Conservation (phyloP, 2,113 vertebrate species). For the Fregata magnificens region DNA sequence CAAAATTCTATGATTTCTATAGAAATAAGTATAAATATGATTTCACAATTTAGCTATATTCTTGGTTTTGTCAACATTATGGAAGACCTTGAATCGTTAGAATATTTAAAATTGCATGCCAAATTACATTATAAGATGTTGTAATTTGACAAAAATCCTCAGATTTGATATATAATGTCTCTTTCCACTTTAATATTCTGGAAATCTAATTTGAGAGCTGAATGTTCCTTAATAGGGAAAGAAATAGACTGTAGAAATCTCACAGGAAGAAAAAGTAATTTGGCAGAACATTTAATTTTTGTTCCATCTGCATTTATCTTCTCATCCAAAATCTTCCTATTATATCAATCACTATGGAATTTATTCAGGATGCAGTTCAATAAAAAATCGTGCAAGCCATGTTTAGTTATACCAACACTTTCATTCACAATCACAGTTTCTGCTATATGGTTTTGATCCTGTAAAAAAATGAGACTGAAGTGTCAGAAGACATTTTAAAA, state of each 20-base stretch:
- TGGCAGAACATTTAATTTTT: background rate
- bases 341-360: background rate
- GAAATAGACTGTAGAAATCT: background rate
- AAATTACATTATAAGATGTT: background rate
- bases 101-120: background rate
- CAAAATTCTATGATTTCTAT: background rate
- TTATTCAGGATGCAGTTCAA: background rate
- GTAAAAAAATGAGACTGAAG: background rate
- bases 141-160: background rate
- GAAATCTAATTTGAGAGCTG: background rate
- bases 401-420: background rate
- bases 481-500: background rate
- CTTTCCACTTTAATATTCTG: background rate
- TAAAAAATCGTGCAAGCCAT: background rate
- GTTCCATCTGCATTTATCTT: background rate
- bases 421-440: background rate
- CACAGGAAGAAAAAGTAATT: background rate
- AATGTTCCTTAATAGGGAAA: background rate
- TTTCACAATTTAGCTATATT: background rate
- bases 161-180: background rate
- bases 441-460: background rate
- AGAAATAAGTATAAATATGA: background rate
- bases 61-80: background rate
- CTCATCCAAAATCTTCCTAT: background rate
- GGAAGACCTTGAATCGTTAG: background rate